Percentiles rank a stretch among this genome's conserved stretches.
Conservation (phyloP, 2,797 vertebrate species). For the Balearica regulorum region DNA sequence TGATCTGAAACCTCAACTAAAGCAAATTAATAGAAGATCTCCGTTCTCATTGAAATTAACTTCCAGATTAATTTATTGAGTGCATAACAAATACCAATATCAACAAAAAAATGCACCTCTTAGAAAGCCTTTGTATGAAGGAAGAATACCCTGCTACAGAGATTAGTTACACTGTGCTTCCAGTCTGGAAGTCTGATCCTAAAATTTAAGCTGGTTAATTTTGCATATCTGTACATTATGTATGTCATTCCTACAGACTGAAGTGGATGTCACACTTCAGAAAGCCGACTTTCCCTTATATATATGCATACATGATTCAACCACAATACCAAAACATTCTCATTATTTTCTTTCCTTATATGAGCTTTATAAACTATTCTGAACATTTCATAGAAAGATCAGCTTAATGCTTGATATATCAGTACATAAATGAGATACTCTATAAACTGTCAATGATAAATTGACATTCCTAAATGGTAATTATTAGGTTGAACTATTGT, state of each 20-base stretch:
- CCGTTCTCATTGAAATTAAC: not conserved
- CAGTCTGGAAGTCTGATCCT: not conserved
- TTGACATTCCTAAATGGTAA: not conserved
- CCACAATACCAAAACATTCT: not conserved
- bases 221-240: not conserved
- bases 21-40: not conserved
- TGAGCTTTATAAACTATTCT: not conserved
- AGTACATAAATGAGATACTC: not conserved
- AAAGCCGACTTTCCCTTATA: not conserved
- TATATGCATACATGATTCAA: not conserved
- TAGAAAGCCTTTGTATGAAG: not conserved
- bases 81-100: not conserved
- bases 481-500: not conserved
- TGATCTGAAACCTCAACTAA: not conserved
- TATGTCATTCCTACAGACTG: not conserved
- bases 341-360: not conserved
- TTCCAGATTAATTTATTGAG: not conserved
- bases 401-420: not conserved
- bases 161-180: not conserved
- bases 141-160: not conserved
- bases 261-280: not conserved
- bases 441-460: not conserved
- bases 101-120: not conserved
- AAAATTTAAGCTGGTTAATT: not conserved
- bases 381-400: not conserved